Percentiles rank a stretch among this genome's conserved stretches.
Conservation (phyloP, 2,797 vertebrate genomes). For the Tragelaphus oryx region DNA sequence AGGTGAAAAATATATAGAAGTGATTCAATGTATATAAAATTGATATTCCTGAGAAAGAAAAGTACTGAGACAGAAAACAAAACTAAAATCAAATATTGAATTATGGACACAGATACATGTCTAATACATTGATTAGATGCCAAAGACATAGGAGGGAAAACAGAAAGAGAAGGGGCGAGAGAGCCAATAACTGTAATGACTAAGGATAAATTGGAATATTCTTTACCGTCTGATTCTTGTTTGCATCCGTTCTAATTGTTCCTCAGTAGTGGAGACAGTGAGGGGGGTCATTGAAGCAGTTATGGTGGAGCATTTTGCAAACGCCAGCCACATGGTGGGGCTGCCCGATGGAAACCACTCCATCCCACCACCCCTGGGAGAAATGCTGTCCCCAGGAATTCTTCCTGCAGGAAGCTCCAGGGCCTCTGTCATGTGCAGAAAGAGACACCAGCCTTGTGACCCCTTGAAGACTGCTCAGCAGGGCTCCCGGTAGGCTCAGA, state of each 20-base stretch:
- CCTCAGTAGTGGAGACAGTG: not conserved
- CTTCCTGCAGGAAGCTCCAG: not conserved
- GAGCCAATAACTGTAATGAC: not conserved
- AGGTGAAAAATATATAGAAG: not conserved
- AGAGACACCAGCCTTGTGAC: not conserved
- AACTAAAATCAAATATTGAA: not conserved
- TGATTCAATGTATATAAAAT: not conserved
- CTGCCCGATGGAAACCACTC: not conserved
- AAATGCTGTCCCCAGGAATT: not conserved
- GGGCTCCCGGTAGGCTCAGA: not conserved
- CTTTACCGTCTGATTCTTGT: not conserved
- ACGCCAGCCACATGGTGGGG: not conserved
- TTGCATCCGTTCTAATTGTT: not conserved
- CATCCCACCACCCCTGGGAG: accelerated
- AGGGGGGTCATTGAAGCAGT: not conserved
- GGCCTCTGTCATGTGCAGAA: not conserved
- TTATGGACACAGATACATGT: not conserved
- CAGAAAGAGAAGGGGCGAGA: not conserved
- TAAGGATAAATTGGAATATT: not conserved
- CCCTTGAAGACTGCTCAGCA: not conserved
- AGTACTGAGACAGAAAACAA: not conserved
- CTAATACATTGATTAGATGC: not conserved
- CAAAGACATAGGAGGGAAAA: not conserved
- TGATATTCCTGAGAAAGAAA: not conserved
- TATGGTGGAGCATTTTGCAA: not conserved